Evolutionary conservation across 2,113 vertebrate genomes (phyloP).

Genomic region (Hucho hucho): DNA sequence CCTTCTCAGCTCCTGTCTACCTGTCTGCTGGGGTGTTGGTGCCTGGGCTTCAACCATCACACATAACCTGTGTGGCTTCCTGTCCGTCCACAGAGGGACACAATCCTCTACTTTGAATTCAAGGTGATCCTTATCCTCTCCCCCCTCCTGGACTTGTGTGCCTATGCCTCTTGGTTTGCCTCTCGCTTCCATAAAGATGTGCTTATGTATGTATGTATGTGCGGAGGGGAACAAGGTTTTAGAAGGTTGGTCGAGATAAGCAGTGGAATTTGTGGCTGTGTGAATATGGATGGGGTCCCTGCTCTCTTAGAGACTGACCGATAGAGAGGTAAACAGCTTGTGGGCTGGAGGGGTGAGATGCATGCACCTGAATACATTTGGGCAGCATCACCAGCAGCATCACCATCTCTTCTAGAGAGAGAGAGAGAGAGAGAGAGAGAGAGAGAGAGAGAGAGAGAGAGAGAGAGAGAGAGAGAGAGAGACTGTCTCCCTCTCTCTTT

Average conservation of each 20-base stretch:
- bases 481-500: too few species aligned
- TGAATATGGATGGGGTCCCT: constrained; percentile 80
- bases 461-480: too few species aligned
- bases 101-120: constrained; percentile 81
- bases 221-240: constrained; percentile 63
- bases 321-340: constrained; percentile 81
- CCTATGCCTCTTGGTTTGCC: constrained; percentile 71
- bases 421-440: too few species aligned
- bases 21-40: constrained; percentile 45
- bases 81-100: constrained; percentile 59
- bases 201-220: constrained; percentile 82
- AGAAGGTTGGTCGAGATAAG: constrained; percentile 71
- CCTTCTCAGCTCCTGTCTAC: constrained; percentile 22
- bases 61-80: constrained; percentile 49
- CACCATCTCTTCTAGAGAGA: constrained; percentile 46
- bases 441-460: too few species aligned
- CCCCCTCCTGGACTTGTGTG: constrained; percentile 55
- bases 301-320: constrained; percentile 70
- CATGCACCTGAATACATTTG: constrained; percentile 74
- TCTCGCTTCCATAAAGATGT: constrained; percentile 76
- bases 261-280: constrained; percentile 74
- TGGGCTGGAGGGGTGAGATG: constrained; percentile 55
- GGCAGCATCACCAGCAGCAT: constrained; percentile 31
- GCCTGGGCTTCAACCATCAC: constrained; percentile 27
- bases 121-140: constrained; percentile 77